Conservation (phyloP, 1,140 invertebrate genomes). For the Micrasema longulum region DNA sequence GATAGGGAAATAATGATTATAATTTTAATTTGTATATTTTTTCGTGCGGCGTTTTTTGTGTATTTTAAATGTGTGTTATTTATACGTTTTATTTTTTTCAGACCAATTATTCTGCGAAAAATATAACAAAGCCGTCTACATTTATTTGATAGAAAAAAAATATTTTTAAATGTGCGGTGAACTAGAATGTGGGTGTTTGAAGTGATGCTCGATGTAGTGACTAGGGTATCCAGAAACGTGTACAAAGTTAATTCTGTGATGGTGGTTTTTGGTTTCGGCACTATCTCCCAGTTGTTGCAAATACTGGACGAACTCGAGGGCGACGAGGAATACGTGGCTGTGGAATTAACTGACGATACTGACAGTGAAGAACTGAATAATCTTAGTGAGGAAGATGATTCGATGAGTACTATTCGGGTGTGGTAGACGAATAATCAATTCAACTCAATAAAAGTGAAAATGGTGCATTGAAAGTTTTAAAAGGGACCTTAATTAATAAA, state of each 20-base stretch:
- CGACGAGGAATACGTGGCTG: constrained; percentile 16
- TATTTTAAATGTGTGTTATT: no score
- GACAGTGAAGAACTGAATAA: background rate
- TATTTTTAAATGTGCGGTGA: background rate
- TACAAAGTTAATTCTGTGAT: constrained; percentile 61
- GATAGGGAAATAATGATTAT: no score
- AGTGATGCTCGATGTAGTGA: constrained; percentile 60
- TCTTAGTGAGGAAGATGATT: constrained; percentile 1
- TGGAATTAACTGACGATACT: constrained; percentile 6
- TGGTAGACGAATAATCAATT: no score
- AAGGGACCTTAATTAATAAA: no score
- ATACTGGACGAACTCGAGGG: constrained; percentile 59
- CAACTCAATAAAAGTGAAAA: no score
- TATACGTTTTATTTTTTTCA: no score
- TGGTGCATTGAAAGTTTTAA: no score
- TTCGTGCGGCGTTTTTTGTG: no score
- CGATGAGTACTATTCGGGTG: constrained; percentile 15
- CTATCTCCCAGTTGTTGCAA: constrained; percentile 59
- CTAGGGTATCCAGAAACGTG: constrained; percentile 59
- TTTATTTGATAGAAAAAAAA: no score
- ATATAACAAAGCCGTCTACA: no score
- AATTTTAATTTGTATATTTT: no score
- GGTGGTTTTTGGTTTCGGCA: constrained; percentile 61
- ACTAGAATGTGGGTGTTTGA: constrained; percentile 63
- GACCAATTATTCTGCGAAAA: no score